Evolutionary conservation across 2,888 invertebrate genomes (phyloP), one percentile per base, ranked within the genome.

Genomic region (Gastrophysa polygoni): DNA sequence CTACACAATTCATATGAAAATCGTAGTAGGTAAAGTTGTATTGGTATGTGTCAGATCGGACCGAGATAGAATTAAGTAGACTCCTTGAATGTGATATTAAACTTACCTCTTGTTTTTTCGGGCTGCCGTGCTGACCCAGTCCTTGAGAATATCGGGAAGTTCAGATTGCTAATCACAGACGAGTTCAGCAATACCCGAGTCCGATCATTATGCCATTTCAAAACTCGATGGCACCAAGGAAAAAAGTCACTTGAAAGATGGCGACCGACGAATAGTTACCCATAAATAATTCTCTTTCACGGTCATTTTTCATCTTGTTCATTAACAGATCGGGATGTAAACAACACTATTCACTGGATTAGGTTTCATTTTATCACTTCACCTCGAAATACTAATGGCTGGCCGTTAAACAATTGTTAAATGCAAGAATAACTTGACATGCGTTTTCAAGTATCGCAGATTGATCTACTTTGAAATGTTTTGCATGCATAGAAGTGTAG

Each of bases 221-320:
- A 63, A 70, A 71, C 72, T 73, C 73, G 73, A 77, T 73, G 72
- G 52, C 49, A 59, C 51, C n/a, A 20, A 57, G 71, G 73, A 77
- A 79, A 84, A 84, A 82, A 83, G 80, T 83, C 80, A 82, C 82
- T 81, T 82, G 82, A 83, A 85, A 85, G 85, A 85, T 85, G 85
- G 85, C 85, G 84, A 84, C 83, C 82, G 82, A 79, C 81, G 80
- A 81, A 80, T 81, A 81, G 78, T 80, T 78, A 77, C 80, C 80
- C 80, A 80, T 81, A 80, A 81, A 80, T 82, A 80, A 79, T 80
- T 78, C 79, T 80, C 79, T 80, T 81, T 81, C 81, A 81, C 80
- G 80, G 80, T 80, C 81, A 80, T 80, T 80, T 81, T 77, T 71
- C 75, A 70, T 70, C 75, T 76, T 79, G 77, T 78, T 77, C 76